These are phyloP conservation scores for Morpho helenor DNA, from an alignment of 2,888 invertebrate species.

Conservation along the genomic window DNA sequence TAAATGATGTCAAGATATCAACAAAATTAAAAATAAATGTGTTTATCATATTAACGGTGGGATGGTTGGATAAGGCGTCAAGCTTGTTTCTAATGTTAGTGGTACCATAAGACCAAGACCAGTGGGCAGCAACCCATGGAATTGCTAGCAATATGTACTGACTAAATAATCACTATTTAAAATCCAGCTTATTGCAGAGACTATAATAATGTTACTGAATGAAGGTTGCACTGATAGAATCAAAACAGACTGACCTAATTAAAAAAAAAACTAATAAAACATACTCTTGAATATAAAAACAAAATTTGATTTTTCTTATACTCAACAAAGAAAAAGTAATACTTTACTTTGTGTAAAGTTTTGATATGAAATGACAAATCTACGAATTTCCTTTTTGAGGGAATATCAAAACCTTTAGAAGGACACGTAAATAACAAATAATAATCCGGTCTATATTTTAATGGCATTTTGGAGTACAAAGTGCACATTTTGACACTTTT, in stretches of 20 bases:
- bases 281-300: background rate
- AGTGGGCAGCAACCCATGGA: constrained; percentile 52
- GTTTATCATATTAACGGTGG: background rate
- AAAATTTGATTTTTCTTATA: too few relatives aligned
- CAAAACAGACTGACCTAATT: background rate
- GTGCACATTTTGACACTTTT: too few relatives aligned
- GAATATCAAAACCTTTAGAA: too few relatives aligned
- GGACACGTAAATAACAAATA: too few relatives aligned
- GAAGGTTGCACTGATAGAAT: background rate
- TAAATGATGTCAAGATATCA: background rate
- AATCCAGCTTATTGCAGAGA: constrained; percentile 1
- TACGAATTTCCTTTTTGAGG: too few relatives aligned
- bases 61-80: background rate
- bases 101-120: constrained; percentile 2
- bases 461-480: too few relatives aligned
- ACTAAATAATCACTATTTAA: background rate
- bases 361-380: too few relatives aligned
- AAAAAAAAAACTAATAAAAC: background rate
- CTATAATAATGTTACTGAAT: background rate
- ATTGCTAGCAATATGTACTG: constrained; percentile 48
- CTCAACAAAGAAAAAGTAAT: too few relatives aligned
- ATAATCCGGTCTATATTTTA: too few relatives aligned
- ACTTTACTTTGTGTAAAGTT: too few relatives aligned
- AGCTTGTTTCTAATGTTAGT: background rate
- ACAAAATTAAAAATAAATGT: too few relatives aligned